Conservation (phyloP, 2,113 vertebrate species). For the Poeciliopsis turrubarensis region DNA sequence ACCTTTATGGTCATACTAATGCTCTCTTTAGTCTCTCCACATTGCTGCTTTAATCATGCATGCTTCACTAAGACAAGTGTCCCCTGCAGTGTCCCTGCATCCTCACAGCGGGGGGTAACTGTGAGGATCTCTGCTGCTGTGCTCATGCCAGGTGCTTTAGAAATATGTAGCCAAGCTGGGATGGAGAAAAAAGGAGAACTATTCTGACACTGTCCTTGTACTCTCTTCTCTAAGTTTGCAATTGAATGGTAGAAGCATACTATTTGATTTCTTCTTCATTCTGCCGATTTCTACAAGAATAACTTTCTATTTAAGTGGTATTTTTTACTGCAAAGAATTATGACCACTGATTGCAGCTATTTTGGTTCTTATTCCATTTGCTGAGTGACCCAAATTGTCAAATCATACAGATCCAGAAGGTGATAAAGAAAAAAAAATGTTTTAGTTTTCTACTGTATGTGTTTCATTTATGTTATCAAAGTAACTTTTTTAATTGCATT, state of each 20-base stretch:
- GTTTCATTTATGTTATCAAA: too few species aligned
- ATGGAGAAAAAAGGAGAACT: slow-evolving; percentile 3
- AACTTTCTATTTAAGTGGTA: background rate
- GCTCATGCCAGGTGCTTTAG: background rate
- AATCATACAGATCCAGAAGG: background rate
- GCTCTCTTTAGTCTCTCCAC: background rate
- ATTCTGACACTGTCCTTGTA: background rate
- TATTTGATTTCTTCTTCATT: background rate
- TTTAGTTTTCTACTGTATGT: too few species aligned
- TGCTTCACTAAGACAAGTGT: slow-evolving; percentile 2
- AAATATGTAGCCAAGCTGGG: background rate
- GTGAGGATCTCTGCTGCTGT: background rate
- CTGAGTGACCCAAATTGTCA: background rate
- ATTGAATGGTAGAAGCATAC: background rate
- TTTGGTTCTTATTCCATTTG: background rate
- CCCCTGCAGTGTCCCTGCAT: slow-evolving; percentile 4
- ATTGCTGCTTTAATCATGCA: slow-evolving; percentile 5
- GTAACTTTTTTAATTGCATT: too few species aligned
- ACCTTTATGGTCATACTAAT: background rate
- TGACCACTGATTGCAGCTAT: background rate
- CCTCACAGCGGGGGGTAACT: slow-evolving; percentile 8
- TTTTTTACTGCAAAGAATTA: background rate
- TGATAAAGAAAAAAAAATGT: too few species aligned
- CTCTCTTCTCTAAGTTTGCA: background rate
- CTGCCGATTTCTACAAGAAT: background rate